Evolutionary conservation across 2,888 invertebrate genomes (phyloP), one percentile per base, ranked within the genome.

Genomic region (Epinotia brunnichana): DNA sequence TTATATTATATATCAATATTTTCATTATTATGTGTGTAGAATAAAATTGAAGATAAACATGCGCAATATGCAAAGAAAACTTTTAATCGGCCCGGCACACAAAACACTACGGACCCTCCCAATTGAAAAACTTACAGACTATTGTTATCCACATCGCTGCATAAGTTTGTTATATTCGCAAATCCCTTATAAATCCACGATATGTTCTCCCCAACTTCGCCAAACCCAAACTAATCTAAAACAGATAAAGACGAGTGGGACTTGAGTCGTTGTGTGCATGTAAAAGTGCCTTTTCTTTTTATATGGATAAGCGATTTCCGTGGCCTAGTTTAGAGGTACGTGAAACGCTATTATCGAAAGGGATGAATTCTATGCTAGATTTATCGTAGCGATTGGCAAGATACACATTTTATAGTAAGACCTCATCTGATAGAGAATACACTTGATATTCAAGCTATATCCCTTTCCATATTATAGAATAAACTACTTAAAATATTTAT

Each of bases 141-240:
- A 87, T 87, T 83, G 85, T 86, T 84, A 83, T 82, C 81, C 83
- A 78, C 81, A 75, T 80, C 80, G 77, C 67, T 74, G 76, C 76
- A 80, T 79, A 83, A 84, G 82, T 83, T 83, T 83, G 80, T 82
- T 83, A 80, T 81, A 80, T 81, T 78, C 77, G 76, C 77, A 80
- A 85, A 86, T 85, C 86, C 82, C 82, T 85, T 86, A 85, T 83
- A 89, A 89, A 87, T 87, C 84, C 83, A 79, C 75, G 82, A 82
- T 87, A 84, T 83, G 81, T 84, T 85, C 83, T 78, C 84, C 81
- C 83, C 76, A 89, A 90, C 85, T 90, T 90, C 76, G 76, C 79
- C 78, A 81, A 85, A 82, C 89, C 90, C 90, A 88, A 91, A 91
- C 91, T 91, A 91, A 91, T 91, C 89, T 90, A 89, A 91, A 90